phyloP scores from a whole-genome alignment of 1,140 invertebrate genomes.

The Ceratosolen solmsi region DNA sequence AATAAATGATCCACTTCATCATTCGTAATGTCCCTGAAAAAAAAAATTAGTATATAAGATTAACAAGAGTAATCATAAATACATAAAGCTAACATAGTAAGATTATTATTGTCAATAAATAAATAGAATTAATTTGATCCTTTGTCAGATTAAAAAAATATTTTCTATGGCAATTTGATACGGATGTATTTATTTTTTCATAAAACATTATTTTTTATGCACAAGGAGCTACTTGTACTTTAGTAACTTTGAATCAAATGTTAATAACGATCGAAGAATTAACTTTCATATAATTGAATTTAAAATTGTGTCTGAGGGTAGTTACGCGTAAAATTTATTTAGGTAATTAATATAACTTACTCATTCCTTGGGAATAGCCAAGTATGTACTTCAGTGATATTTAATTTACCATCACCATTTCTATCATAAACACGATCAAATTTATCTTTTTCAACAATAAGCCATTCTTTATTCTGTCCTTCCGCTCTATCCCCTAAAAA shows the following conservation, averaged over 20 bases:
- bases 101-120: too few relatives aligned
- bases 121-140: too few relatives aligned
- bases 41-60: constrained; percentile 23
- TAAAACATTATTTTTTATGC: too few relatives aligned
- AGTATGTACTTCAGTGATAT: constrained; percentile 84
- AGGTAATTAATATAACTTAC: constrained; percentile 74
- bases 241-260: not conserved
- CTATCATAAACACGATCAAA: constrained; percentile 93
- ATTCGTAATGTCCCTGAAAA: constrained; percentile 84
- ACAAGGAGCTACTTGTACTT: too few relatives aligned
- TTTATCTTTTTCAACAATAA: constrained; percentile 89
- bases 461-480: constrained; percentile 86
- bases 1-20: constrained; percentile 96
- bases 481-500: constrained; percentile 84
- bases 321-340: constrained; percentile 32
- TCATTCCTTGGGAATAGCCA: constrained; percentile 96
- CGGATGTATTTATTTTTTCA: too few relatives aligned
- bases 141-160: too few relatives aligned
- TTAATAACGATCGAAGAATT: not conserved
- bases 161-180: too few relatives aligned
- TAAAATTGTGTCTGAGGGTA: not conserved
- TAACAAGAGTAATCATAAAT: not conserved
- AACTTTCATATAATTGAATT: not conserved
- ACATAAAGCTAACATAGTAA: too few relatives aligned
- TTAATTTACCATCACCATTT: constrained; percentile 88